These are phyloP conservation scores for Actinemys pallida DNA, from an alignment of 2,113 vertebrate genomes.

Conservation along the genomic window DNA sequence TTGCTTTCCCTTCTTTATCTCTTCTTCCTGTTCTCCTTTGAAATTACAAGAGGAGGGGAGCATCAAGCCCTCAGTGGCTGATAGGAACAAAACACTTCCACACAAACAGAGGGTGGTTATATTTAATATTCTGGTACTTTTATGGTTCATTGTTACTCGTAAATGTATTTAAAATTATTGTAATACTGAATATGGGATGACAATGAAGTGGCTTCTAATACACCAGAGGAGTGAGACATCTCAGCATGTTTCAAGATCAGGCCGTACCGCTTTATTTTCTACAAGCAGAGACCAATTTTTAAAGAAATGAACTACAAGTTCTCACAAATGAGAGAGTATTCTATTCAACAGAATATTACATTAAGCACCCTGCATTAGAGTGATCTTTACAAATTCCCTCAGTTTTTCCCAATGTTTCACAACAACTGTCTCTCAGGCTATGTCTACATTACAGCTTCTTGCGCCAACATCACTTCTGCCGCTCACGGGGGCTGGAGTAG, in stretches of 20 bases:
- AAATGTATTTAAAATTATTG: neutral
- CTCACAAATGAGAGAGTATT: neutral
- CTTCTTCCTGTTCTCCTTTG: neutral
- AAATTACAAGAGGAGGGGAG: neutral
- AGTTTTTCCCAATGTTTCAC: neutral
- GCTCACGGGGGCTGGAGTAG: too few relatives aligned
- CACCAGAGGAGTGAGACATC: neutral
- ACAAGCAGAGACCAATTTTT: neutral
- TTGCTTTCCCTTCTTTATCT: neutral
- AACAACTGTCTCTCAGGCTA: neutral
- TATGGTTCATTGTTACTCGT: neutral
- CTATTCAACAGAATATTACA: neutral
- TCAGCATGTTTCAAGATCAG: neutral
- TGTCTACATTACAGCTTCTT: too few relatives aligned
- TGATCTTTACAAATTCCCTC: neutral
- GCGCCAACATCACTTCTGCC: too few relatives aligned
- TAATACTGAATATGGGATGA: neutral
- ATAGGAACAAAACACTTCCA: neutral
- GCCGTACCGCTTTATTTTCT: neutral
- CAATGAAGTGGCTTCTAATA: neutral
- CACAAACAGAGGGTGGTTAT: neutral
- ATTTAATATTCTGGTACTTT: neutral
- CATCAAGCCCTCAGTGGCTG: neutral
- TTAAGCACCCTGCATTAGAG: neutral
- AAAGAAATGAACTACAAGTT: neutral